phyloP scores from a whole-genome alignment of 2,888 invertebrate genomes.

The Perizoma flavofasciatum region DNA sequence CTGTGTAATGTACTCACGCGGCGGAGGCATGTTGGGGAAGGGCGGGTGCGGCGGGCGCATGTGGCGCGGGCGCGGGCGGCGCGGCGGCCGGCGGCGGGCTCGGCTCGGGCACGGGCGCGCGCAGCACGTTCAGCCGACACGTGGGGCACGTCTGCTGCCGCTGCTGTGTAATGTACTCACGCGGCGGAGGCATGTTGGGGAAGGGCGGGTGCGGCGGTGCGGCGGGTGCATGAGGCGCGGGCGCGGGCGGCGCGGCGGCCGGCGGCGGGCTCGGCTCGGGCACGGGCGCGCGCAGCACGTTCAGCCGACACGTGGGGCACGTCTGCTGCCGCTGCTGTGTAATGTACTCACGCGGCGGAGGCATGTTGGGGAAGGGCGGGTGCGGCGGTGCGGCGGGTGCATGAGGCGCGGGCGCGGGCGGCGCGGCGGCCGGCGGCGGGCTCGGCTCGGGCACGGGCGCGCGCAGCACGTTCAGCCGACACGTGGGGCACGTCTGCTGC shows the following conservation, averaged over 20 bases:
- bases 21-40: constrained; percentile 69
- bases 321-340: too few species aligned
- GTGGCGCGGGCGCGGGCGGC: constrained; percentile 30
- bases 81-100: constrained; percentile 41
- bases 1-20: constrained; percentile 53
- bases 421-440: constrained; percentile 40
- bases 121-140: too few species aligned
- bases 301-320: too few species aligned
- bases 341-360: constrained; percentile 62
- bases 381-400: constrained; percentile 62
- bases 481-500: constrained; percentile 99
- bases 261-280: constrained; percentile 45
- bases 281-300: too few species aligned
- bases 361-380: constrained; percentile 69
- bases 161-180: constrained; percentile 48
- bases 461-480: constrained; percentile 92
- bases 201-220: too few species aligned
- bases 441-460: constrained; percentile 66
- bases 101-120: too few species aligned
- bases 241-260: constrained; percentile 35
- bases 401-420: constrained; percentile 32
- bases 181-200: constrained; percentile 69
- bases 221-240: constrained; percentile 50
- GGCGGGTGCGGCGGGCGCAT: constrained; percentile 50
- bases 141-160: too few species aligned